A percentile compares a stretch with the other conserved stretches of the same genome.
These are phyloP conservation scores for Hyles lineata DNA, from an alignment of 2,888 invertebrate species.

Conservation along the genomic window DNA sequence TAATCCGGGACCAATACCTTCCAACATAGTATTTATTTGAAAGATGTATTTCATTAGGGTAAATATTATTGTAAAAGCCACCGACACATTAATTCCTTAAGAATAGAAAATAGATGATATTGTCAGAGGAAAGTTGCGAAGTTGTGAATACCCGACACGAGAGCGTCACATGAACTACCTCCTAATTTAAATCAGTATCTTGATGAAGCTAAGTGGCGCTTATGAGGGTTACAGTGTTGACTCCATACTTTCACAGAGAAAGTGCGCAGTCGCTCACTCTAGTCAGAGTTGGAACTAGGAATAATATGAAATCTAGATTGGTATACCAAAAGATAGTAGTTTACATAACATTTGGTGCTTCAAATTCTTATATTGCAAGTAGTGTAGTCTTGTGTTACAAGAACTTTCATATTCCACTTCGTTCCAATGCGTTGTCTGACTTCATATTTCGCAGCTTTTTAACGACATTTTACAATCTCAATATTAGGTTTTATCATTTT, in stretches of 20 bases:
- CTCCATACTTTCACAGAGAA: conserved; percentile 49
- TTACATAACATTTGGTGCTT: conserved; percentile 31
- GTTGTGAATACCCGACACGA: conserved; percentile 56
- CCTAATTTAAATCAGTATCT: conserved; percentile 79
- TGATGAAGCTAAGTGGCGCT: conserved; percentile 69
- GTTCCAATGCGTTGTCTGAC: conserved; percentile 71
- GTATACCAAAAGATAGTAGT: conserved; percentile 34
- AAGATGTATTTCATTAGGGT: conserved; percentile 83
- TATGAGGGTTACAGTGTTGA: conserved; percentile 59
- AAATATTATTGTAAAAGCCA: conserved; percentile 83
- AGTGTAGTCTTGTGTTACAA: not conserved
- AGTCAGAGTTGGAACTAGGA: conserved; percentile 81
- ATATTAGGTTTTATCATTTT: conserved; percentile 75
- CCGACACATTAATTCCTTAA: conserved; percentile 85
- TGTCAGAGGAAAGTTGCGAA: conserved; percentile 83
- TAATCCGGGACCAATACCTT: conserved; percentile 84
- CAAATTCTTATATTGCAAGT: conserved; percentile 32
- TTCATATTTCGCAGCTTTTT: conserved; percentile 81
- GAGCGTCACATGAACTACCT: conserved; percentile 79
- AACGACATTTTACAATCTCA: conserved; percentile 79
- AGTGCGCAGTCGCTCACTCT: conserved; percentile 69
- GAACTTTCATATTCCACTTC: conserved; percentile 21
- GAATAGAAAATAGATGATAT: conserved; percentile 81
- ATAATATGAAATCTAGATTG: conserved; percentile 46
- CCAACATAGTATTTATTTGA: conserved; percentile 85